Evolutionary conservation across 2,113 vertebrate species (phyloP), one percentile per base, ranked within the genome.

Genomic region (Thunnus thynnus): DNA sequence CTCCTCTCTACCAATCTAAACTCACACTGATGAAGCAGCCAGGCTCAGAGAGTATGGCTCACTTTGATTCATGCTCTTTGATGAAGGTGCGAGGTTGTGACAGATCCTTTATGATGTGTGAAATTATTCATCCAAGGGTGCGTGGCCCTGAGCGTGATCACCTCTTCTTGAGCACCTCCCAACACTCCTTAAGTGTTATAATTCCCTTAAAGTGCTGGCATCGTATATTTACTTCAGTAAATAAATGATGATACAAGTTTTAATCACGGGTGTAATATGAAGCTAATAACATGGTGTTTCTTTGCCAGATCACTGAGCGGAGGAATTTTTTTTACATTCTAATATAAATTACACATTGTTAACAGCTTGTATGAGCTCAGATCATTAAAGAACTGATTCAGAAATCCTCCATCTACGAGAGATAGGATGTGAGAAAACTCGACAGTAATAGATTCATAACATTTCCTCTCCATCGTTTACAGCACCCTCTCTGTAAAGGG

Each of bases 31-130:
- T 46, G 73, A 66, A 55, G 62, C 52, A 32, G 2, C 13, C 17
- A 2, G 52, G 3, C 51, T 47, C 57, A 30, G 17, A 47, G 20
- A 55, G 20, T 60, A 47, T n/a, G 54, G 4, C 46, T 71, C 18
- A 12, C 78, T 78, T 85, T 91, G 73, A 78, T 83, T 88, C 14
- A 8, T 44, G 58, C 68, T 63, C 71, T 89, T 74, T 87, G 78
- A 88, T 78, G 75, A 71, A 79, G 72, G 68, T 22, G 58, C 16
- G 10, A 8, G 48, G 76, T 41, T 30, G 22, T 77, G 85, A 76
- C 69, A 74, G 55, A 70, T 65, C 70, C 68, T 68, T 78, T 72
- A 80, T 82, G 65, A 84, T 82, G 72, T 70, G 54, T 7, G 14
- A 86, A 86, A 84, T 79, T 56, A 88, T 84, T 88, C 0, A 12